A percentile compares a stretch with the other conserved stretches of the same genome.
These are phyloP conservation scores for Chrysocyon brachyurus DNA, from an alignment of 2,797 vertebrate genomes.

Conservation along the genomic window DNA sequence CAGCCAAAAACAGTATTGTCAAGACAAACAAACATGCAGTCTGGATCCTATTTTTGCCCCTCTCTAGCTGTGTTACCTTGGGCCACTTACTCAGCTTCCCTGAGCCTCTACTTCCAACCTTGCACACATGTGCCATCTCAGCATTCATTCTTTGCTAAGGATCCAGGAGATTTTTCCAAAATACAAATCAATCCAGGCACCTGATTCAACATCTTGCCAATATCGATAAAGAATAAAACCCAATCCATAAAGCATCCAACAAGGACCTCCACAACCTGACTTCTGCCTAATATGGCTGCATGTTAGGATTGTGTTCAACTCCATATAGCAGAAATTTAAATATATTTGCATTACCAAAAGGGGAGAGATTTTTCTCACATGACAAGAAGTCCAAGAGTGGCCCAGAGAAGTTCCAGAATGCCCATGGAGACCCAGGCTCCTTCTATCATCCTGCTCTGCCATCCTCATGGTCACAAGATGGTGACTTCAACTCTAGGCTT, in stretches of 20 bases:
- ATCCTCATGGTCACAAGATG: background rate
- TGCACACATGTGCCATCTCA: background rate
- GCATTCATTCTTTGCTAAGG: background rate
- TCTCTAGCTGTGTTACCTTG: background rate
- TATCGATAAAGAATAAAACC: background rate
- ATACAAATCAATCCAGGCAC: background rate
- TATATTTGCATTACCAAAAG: background rate
- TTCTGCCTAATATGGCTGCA: background rate
- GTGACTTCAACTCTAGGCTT: background rate
- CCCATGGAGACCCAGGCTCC: background rate
- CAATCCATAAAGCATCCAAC: background rate
- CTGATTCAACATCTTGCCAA: background rate
- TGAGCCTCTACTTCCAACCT: background rate
- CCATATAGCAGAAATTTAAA: background rate
- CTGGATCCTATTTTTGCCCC: background rate
- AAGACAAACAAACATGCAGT: background rate
- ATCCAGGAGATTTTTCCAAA: slow-evolving; percentile 14
- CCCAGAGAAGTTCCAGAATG: background rate
- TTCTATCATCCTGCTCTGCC: background rate
- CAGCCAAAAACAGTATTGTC: background rate
- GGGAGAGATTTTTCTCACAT: background rate
- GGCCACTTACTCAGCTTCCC: background rate
- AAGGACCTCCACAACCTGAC: background rate
- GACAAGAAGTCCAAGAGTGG: background rate
- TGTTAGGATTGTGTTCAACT: background rate